Percentiles rank a stretch among this genome's conserved stretches.
Conservation (phyloP, 1,140 invertebrate genomes). For the Platorchestia sp. region DNA sequence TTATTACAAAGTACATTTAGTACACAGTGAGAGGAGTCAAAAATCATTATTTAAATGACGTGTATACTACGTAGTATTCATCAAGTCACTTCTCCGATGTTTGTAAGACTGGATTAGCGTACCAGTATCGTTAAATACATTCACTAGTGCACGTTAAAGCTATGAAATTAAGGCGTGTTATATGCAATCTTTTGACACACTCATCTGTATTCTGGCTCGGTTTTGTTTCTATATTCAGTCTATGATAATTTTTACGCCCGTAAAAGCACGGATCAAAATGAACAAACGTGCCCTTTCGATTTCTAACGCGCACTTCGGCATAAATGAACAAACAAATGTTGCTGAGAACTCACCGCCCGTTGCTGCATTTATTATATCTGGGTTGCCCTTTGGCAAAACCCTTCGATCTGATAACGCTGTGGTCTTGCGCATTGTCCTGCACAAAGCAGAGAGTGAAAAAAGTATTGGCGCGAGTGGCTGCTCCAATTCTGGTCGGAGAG, state of each 20-base stretch:
- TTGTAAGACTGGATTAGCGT: not conserved
- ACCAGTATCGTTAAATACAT: not conserved
- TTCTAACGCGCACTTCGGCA: not conserved
- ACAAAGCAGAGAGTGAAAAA: not conserved
- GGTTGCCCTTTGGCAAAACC: not conserved
- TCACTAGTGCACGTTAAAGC: not conserved
- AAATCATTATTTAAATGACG: not conserved
- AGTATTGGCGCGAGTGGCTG: not conserved
- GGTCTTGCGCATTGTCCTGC: slow-evolving; percentile 14
- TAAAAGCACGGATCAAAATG: not conserved
- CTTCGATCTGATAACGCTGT: not conserved
- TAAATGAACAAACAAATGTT: not conserved
- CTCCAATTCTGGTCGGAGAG: not conserved
- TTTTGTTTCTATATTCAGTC: not conserved
- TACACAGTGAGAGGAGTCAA: not conserved
- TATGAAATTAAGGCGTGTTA: not conserved
- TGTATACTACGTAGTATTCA: not conserved
- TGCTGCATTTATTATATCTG: not conserved
- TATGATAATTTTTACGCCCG: not conserved
- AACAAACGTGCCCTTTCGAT: not conserved
- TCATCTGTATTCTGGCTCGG: no score
- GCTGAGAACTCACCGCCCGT: not conserved
- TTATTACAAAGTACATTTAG: no score
- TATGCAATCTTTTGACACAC: no score
- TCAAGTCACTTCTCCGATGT: not conserved